phyloP scores from a whole-genome alignment of 2,113 vertebrate species.

The Oryctolagus cuniculus region DNA sequence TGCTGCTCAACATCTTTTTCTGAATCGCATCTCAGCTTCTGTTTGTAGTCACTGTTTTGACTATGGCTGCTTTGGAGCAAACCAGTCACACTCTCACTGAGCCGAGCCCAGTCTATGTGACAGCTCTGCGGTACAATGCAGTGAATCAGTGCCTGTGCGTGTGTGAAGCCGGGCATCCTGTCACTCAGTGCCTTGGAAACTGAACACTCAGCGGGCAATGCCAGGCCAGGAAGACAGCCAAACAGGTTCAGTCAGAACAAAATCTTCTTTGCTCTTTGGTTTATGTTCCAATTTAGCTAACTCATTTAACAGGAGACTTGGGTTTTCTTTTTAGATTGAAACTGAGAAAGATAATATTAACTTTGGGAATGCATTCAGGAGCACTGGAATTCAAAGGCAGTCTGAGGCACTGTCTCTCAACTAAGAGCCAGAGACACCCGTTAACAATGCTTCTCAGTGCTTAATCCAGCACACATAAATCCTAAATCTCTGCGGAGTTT shows the following conservation, averaged over 20 bases:
- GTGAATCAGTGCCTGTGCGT: neutral
- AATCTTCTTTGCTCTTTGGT: neutral
- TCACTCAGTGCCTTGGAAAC: slow-evolving; percentile 38
- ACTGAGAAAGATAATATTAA: slow-evolving; percentile 46
- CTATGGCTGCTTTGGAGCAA: neutral
- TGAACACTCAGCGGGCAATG: neutral
- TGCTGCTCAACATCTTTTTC: neutral
- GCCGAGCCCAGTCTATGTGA: neutral
- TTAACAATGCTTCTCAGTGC: neutral
- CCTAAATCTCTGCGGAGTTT: neutral
- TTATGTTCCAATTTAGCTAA: slow-evolving; percentile 37
- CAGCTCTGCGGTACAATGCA: neutral
- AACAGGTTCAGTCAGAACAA: neutral
- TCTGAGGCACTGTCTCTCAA: neutral
- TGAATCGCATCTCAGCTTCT: neutral
- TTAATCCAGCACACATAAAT: neutral
- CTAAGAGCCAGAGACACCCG: neutral
- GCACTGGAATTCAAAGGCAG: neutral
- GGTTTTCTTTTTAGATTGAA: slow-evolving; percentile 42
- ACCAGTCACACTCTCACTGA: neutral
- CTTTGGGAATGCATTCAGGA: neutral
- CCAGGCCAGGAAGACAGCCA: slow-evolving; percentile 32
- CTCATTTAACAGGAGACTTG: neutral
- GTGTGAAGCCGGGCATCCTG: neutral
- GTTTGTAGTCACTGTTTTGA: neutral